Conservation (phyloP, 2,888 invertebrate genomes). For the Vannuccia rotundouncinata region DNA sequence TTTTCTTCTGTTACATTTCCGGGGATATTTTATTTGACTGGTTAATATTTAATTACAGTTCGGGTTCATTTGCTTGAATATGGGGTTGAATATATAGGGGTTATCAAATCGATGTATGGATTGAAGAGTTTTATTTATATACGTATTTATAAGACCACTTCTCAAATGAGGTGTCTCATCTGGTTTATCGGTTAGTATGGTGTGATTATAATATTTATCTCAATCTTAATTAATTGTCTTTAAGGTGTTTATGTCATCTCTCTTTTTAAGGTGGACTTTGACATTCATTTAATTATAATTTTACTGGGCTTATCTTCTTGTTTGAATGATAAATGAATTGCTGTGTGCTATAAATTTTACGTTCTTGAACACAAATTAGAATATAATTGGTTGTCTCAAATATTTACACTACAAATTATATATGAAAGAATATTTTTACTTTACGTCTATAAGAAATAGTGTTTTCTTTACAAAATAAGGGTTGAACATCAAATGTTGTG, state of each 20-base stretch:
- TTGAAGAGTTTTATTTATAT: no score
- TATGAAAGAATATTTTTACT: neutral
- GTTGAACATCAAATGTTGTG: neutral
- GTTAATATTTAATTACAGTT: neutral
- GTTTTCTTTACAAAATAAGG: neutral
- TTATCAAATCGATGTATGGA: no score
- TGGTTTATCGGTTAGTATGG: no score
- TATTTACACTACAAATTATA: neutral
- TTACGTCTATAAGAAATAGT: neutral
- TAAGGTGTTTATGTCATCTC: no score
- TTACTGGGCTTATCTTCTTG: neutral
- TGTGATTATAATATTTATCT: no score
- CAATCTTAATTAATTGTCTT: no score
- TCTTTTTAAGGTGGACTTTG: no score
- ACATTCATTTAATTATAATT: neutral
- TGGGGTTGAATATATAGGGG: no score
- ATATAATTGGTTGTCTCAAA: neutral
- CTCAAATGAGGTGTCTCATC: no score
- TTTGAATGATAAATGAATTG: neutral
- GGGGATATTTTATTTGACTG: neutral
- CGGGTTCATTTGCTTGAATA: no score
- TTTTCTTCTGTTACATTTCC: neutral
- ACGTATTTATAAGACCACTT: no score
- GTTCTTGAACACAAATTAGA: neutral
- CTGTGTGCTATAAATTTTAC: neutral